Percentiles rank a stretch among this genome's conserved stretches.
These are phyloP conservation scores for Ruditapes philippinarum DNA, from an alignment of 1,140 invertebrate genomes.

Conservation along the genomic window DNA sequence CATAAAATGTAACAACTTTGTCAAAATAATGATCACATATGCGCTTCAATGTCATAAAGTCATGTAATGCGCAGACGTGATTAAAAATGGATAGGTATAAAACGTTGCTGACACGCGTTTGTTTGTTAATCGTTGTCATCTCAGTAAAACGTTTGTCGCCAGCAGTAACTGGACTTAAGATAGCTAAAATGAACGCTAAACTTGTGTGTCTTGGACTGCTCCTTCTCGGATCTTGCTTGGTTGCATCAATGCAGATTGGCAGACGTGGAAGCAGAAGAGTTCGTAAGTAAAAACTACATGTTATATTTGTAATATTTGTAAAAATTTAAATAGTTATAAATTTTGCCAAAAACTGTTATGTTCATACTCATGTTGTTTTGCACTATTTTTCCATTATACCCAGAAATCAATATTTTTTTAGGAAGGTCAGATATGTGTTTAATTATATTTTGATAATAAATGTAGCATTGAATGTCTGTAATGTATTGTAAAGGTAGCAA, in stretches of 20 bases:
- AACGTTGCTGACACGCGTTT: neutral
- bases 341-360: too few species aligned
- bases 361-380: too few species aligned
- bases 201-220: constrained; percentile 27
- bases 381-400: too few species aligned
- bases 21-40: neutral
- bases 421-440: too few species aligned
- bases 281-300: neutral
- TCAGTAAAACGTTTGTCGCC: neutral
- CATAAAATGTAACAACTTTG: neutral
- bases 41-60: neutral
- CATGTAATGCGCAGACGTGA: constrained; percentile 13
- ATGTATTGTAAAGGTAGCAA: too few species aligned
- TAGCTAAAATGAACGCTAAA: constrained; percentile 7
- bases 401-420: too few species aligned
- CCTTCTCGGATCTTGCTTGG: neutral
- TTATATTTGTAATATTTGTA: too few species aligned
- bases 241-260: neutral
- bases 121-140: neutral
- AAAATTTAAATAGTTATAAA: too few species aligned
- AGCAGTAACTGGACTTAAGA: constrained; percentile 10
- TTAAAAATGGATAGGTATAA: neutral
- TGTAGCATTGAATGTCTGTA: too few species aligned
- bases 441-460: too few species aligned
- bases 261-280: neutral